These are phyloP conservation scores for Allolobophora icterica DNA, from an alignment of 2,888 invertebrate species.

Conservation along the genomic window DNA sequence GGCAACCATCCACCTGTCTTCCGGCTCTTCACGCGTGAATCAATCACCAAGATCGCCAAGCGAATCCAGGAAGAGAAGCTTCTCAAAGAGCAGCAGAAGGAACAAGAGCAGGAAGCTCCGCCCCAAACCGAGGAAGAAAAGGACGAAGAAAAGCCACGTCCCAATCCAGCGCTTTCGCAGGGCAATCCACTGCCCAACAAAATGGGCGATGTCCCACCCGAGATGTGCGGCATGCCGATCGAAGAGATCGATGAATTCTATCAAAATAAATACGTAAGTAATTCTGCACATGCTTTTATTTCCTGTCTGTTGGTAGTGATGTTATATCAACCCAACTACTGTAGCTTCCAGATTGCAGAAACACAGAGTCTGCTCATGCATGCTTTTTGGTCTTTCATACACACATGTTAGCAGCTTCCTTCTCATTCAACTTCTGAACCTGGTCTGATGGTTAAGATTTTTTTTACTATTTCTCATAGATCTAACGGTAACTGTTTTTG, in stretches of 20 bases:
- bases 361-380: neutral
- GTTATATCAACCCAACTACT: neutral
- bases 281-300: neutral
- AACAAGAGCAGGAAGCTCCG: constrained; percentile 31
- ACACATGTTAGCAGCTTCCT: neutral
- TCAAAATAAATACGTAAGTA: constrained; percentile 87
- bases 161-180: constrained; percentile 93
- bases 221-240: constrained; percentile 93
- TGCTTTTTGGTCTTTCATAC: neutral
- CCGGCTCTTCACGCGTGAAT: constrained; percentile 71
- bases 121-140: constrained; percentile 30
- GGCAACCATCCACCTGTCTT: constrained; percentile 40
- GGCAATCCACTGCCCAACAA: constrained; percentile 93
- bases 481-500: no score
- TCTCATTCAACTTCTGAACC: neutral
- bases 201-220: constrained; percentile 88
- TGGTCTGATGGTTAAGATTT: neutral
- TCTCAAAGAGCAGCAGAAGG: constrained; percentile 34
- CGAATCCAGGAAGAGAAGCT: constrained; percentile 57
- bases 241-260: constrained; percentile 98
- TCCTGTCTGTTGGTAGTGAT: neutral
- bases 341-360: neutral
- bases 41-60: constrained; percentile 90
- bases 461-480: no score
- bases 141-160: constrained; percentile 79